Evolutionary conservation across 1,140 invertebrate genomes (phyloP).

Genomic region (Zeugodacus cucurbitae): DNA sequence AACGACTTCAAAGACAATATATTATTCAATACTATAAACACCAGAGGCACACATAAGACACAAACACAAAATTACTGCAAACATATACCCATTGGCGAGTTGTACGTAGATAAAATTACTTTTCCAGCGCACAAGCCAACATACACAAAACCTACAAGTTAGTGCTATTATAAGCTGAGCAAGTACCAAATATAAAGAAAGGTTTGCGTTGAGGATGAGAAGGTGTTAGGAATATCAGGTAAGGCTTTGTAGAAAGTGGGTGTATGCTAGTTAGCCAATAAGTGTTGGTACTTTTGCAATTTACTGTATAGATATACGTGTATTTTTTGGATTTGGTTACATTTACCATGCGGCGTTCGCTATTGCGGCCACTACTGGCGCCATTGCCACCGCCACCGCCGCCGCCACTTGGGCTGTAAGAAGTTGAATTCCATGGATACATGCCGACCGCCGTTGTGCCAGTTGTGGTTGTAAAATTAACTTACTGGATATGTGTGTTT

Average conservation of each 20-base stretch:
- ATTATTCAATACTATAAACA: not conserved
- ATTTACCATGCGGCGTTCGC: constrained; percentile 25
- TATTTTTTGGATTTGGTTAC: not conserved
- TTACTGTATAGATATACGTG: not conserved
- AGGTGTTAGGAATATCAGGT: not conserved
- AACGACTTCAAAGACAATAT: not conserved
- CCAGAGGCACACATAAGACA: not conserved
- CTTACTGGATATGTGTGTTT: not conserved
- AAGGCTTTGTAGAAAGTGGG: not conserved
- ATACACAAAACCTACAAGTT: not conserved
- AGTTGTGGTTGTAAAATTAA: not conserved
- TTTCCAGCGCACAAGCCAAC: not conserved
- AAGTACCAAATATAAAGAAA: not conserved
- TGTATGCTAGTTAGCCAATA: not conserved
- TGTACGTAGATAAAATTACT: not conserved
- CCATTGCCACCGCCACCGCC: not conserved
- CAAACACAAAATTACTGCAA: not conserved
- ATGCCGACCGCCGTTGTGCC: constrained; percentile 12
- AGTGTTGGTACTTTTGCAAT: not conserved
- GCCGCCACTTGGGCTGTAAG: constrained; percentile 11
- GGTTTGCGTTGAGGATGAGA: not conserved
- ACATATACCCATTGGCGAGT: not conserved
- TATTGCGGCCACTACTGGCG: not conserved
- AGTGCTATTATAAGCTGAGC: not conserved
- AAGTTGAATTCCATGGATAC: constrained; percentile 38